Percentiles rank a stretch among this genome's conserved stretches.
Conservation (phyloP, 2,113 vertebrate genomes). For the Oryctolagus cuniculus region DNA sequence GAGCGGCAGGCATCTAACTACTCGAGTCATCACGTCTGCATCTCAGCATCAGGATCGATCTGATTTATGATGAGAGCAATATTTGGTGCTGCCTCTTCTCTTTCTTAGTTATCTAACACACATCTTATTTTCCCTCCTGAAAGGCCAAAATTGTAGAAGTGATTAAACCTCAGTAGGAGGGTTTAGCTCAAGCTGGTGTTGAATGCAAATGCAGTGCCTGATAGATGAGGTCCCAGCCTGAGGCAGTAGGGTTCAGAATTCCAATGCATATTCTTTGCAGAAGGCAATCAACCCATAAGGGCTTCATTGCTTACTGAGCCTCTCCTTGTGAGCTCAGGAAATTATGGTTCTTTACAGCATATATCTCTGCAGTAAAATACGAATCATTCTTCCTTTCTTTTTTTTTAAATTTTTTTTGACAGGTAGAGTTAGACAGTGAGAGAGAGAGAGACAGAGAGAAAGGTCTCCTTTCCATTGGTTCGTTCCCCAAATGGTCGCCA, state of each 20-base stretch:
- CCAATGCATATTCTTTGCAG: background rate
- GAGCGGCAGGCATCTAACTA: no score
- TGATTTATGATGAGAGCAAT: slow-evolving; percentile 16
- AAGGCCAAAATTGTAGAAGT: background rate
- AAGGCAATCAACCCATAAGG: background rate
- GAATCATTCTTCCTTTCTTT: background rate
- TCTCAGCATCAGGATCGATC: background rate
- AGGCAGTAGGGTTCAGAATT: background rate
- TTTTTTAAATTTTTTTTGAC: no score
- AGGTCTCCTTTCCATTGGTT: no score
- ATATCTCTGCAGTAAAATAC: background rate
- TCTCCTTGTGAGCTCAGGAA: background rate
- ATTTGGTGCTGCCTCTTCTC: background rate
- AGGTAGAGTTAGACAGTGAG: no score
- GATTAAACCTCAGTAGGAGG: background rate
- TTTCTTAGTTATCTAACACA: background rate
- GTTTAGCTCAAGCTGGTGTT: background rate
- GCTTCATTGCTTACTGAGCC: background rate
- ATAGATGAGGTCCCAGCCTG: background rate
- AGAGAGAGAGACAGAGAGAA: no score
- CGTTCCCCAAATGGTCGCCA: no score
- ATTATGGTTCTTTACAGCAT: no score
- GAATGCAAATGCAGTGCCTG: background rate
- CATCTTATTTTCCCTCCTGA: background rate
- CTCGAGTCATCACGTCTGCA: no score